Conservation (phyloP, 2,113 vertebrate species). For the Seriola aureovittata region DNA sequence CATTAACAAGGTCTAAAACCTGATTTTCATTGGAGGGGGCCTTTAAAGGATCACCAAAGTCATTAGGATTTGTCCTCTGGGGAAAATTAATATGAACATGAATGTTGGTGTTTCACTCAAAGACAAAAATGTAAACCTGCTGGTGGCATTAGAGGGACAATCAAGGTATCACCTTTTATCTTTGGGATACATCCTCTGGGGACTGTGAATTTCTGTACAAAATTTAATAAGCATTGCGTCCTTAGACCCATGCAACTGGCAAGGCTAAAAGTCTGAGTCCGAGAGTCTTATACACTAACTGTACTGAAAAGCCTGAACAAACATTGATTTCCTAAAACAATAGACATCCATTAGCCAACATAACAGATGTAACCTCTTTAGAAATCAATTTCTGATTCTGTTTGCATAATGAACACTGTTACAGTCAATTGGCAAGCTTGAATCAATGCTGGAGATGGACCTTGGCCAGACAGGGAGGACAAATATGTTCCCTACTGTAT, state of each 20-base stretch:
- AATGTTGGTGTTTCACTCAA: too few species aligned
- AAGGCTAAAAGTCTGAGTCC: background rate
- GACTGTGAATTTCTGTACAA: background rate
- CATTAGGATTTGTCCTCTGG: too few species aligned
- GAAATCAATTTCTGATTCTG: slow-evolving; percentile 42
- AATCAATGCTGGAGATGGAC: slow-evolving; percentile 38
- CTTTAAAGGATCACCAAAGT: too few species aligned
- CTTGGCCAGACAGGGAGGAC: background rate
- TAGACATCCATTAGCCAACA: slow-evolving; percentile 46
- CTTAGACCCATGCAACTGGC: background rate
- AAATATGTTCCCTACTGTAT: slow-evolving; percentile 1
- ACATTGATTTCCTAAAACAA: slow-evolving; percentile 38
- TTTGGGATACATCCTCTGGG: background rate
- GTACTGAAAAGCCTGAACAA: background rate
- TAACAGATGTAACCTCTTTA: slow-evolving; percentile 30
- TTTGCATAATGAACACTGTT: slow-evolving; percentile 40
- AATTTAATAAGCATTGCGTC: background rate
- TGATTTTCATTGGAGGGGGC: too few species aligned
- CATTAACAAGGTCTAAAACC: too few species aligned
- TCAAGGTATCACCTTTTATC: background rate
- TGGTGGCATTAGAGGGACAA: too few species aligned
- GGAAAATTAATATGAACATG: too few species aligned
- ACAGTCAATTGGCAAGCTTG: slow-evolving; percentile 18
- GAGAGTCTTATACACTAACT: background rate
- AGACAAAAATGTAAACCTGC: too few species aligned